Evolutionary conservation across 1,140 invertebrate species (phyloP), one percentile per base, ranked within the genome.

Genomic region (Lutraria rhynchaena): DNA sequence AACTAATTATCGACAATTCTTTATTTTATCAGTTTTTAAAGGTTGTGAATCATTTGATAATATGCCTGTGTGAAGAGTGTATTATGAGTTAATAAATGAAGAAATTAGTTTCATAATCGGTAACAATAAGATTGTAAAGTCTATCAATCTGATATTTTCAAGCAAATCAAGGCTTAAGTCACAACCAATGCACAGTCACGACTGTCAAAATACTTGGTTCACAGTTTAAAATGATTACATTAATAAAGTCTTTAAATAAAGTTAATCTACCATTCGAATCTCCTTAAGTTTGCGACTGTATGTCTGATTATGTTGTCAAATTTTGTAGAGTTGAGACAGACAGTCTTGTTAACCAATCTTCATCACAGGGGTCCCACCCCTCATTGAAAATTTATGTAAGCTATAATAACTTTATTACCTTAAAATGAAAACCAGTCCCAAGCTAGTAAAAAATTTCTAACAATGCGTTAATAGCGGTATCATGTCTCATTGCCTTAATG

Each of bases 281-380:
- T 67, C 44, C 44, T 67, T 67, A 67, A 67, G 44, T 49, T 24
- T 46, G 19, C 44, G 63, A 67, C 63, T 67, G 41, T 19, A 5
- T 31, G 69, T 71, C 69, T 71, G 69, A 71, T 71, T 71, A 71
- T 55, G 69, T 35, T 71, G 69, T 71, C 69, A 71, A 71, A 71
- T 29, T 51, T 71, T 37, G 69, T 53, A 22, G 69, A 37, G 1
- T 27, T 3, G 29, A 71, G 69, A 71, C 69, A 71, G 49, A 0
- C 49, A n/a, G 69, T 71, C 69, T 71, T 71, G 69, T 71, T 71
- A 71, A 55, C 69, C 17, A 35, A 31, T 37, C 69, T 19, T 55
- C 53, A 27, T 51, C 33, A 46, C 69, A 71, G 69, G 69, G 69
- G 69, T 55, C 69, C 69, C 53, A 55, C 69, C 69, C 37, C 69